Conservation (phyloP, 2,113 vertebrate species). For the Cyphomyrus discorhynchus region DNA sequence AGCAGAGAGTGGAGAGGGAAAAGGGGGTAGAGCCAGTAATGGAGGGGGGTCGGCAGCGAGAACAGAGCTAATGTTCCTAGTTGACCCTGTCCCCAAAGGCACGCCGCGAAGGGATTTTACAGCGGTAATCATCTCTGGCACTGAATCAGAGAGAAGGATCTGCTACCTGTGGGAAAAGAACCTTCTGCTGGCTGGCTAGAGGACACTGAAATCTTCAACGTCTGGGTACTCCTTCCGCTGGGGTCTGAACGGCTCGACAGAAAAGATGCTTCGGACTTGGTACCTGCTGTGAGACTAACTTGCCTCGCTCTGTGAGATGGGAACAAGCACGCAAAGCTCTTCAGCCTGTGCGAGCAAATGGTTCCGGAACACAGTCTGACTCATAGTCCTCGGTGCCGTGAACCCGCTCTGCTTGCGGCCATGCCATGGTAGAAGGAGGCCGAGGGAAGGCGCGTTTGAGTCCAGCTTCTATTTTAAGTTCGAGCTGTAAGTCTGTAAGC, state of each 20-base stretch:
- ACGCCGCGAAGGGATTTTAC: constrained; percentile 20
- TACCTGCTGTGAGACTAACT: neutral
- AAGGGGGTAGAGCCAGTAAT: neutral
- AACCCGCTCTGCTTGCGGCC: neutral
- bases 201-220: neutral
- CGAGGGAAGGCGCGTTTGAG: neutral
- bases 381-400: neutral
- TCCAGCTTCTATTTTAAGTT: neutral
- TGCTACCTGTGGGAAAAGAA: neutral
- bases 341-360: neutral
- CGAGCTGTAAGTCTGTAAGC: neutral
- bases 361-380: neutral
- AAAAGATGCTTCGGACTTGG: constrained; percentile 26
- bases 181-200: neutral
- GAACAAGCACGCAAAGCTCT: neutral
- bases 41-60: constrained; percentile 4
- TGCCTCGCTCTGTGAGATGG: neutral
- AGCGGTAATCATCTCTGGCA: constrained; percentile 26
- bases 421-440: neutral
- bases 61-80: constrained; percentile 30
- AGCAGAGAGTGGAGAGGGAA: neutral
- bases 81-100: constrained; percentile 17
- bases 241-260: neutral
- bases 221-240: neutral
- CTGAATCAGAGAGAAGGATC: constrained; percentile 25